These are phyloP conservation scores for Plebejus melissa DNA, from an alignment of 2,888 invertebrate species.

Conservation along the genomic window DNA sequence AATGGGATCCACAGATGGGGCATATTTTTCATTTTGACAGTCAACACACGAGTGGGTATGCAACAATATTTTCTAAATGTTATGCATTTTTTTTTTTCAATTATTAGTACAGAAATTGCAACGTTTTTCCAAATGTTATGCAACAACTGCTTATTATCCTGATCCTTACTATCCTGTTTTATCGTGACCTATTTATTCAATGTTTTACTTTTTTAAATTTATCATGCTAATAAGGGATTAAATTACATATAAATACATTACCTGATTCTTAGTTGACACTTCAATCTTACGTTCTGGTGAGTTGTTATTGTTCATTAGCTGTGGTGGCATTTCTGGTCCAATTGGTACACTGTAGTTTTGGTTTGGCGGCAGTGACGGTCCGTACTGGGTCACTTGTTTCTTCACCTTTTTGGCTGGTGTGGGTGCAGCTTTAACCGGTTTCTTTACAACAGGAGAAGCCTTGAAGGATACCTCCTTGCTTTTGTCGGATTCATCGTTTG, in stretches of 20 bases:
- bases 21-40: no score
- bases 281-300: slow-evolving; percentile 40
- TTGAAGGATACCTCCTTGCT: slow-evolving; percentile 37
- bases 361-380: slow-evolving; percentile 59
- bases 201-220: not conserved
- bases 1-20: no score
- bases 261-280: slow-evolving; percentile 43
- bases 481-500: slow-evolving; percentile 65
- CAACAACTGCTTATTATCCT: no score
- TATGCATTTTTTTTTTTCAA: no score
- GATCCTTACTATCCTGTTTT: no score
- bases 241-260: slow-evolving; percentile 35
- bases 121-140: no score
- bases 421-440: slow-evolving; percentile 40
- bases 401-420: slow-evolving; percentile 52
- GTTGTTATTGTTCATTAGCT: slow-evolving; percentile 40
- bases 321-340: slow-evolving; percentile 63
- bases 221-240: not conserved
- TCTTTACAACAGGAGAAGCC: slow-evolving; percentile 33
- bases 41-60: no score
- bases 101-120: no score
- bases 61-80: no score
- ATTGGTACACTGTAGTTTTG: slow-evolving; percentile 60
- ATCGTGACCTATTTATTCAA: no score
- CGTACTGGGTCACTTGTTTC: slow-evolving; percentile 51